Percentiles rank a stretch among this genome's conserved stretches.
phyloP scores from a whole-genome alignment of 1,140 invertebrate genomes.

The Protaetia brevitarsis region DNA sequence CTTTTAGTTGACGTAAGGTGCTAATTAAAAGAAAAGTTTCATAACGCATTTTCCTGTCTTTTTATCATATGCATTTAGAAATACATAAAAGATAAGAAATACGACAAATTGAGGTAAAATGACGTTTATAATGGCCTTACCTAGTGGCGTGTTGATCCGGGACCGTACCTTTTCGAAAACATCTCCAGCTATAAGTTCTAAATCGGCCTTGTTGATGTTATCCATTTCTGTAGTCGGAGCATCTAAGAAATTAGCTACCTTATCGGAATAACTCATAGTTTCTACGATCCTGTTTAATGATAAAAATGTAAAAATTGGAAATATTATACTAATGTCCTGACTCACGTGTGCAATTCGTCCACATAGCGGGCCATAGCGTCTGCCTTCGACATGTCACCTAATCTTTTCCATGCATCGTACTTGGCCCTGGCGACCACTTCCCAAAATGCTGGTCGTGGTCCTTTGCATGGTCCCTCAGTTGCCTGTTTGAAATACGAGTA shows the following conservation, averaged over 20 bases:
- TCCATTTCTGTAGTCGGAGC: conserved; percentile 64
- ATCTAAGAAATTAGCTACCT: conserved; percentile 73
- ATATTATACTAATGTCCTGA: neutral
- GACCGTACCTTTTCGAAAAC: conserved; percentile 66
- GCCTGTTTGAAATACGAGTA: conserved; percentile 96
- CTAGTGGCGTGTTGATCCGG: conserved; percentile 63
- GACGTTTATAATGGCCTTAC: conserved; percentile 45
- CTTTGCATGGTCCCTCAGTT: conserved; percentile 76
- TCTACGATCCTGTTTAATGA: conserved; percentile 64
- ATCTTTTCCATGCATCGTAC: conserved; percentile 86
- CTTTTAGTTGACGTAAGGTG: no score
- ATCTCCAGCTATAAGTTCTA: conserved; percentile 71
- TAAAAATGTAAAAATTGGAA: neutral
- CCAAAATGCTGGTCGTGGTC: conserved; percentile 82
- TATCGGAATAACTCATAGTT: conserved; percentile 80
- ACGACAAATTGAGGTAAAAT: neutral
- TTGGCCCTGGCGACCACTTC: conserved; percentile 86
- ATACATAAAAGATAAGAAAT: no score
- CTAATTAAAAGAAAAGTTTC: no score
- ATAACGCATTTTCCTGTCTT: no score
- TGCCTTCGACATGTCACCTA: conserved; percentile 74
- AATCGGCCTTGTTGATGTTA: conserved; percentile 61
- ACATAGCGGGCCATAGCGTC: conserved; percentile 91
- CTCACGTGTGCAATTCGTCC: conserved; percentile 75
- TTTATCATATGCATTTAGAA: no score